Percentiles rank a stretch among this genome's conserved stretches.
Conservation (phyloP, 2,113 vertebrate genomes). For the Tetrao urogallus region DNA sequence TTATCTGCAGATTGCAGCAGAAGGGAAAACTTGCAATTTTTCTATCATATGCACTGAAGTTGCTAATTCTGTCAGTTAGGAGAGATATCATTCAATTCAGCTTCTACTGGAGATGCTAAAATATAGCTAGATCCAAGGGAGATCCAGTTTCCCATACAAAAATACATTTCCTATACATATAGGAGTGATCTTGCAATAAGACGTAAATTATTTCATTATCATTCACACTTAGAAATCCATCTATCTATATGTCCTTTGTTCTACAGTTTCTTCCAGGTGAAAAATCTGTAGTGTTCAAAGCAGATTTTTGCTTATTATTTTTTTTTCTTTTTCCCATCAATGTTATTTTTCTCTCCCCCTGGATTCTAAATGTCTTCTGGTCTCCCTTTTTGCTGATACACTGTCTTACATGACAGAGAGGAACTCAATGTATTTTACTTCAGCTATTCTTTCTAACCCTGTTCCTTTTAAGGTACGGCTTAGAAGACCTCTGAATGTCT, state of each 20-base stretch:
- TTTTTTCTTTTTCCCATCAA: not conserved
- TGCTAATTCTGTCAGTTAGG: not conserved
- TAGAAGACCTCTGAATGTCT: not conserved
- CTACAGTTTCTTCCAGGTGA: not conserved
- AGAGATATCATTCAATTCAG: not conserved
- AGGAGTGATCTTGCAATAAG: not conserved
- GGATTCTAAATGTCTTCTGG: not conserved
- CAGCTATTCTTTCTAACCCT: not conserved
- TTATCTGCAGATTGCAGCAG: not conserved
- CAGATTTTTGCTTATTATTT: not conserved
- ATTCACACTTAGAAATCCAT: not conserved
- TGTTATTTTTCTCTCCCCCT: not conserved
- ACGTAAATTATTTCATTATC: not conserved
- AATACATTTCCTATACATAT: not conserved
- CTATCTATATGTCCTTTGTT: not conserved
- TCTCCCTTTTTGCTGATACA: not conserved
- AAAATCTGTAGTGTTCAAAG: not conserved
- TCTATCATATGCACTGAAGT: not conserved
- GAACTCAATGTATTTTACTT: not conserved
- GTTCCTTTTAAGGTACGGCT: fast-evolving
- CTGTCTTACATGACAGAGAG: not conserved
- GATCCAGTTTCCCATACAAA: not conserved
- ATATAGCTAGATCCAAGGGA: not conserved
- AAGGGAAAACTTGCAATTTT: not conserved
- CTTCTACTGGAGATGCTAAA: not conserved